A percentile compares a stretch with the other conserved stretches of the same genome.
Conservation (phyloP, 2,113 vertebrate genomes). For the Eulemur macaco region DNA sequence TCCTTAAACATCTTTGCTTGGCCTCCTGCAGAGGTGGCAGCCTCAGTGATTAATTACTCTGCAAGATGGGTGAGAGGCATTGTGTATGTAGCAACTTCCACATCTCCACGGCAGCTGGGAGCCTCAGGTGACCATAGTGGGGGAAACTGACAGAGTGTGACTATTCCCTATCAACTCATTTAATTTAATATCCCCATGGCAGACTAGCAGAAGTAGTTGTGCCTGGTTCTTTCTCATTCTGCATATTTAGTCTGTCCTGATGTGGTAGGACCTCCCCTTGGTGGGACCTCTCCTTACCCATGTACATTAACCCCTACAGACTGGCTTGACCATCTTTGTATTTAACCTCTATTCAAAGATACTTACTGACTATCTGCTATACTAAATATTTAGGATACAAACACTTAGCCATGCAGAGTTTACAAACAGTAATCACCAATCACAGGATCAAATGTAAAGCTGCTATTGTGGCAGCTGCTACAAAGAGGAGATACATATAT, state of each 20-base stretch:
- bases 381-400: background rate
- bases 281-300: background rate
- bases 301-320: background rate
- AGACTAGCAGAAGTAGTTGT: background rate
- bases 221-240: background rate
- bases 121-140: background rate
- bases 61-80: background rate
- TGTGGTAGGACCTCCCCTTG: background rate
- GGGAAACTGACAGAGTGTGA: background rate
- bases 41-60: background rate
- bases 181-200: background rate
- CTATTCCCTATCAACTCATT: background rate
- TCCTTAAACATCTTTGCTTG: background rate
- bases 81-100: background rate
- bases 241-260: background rate
- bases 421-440: background rate
- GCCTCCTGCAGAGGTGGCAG: background rate
- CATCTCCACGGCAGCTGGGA: background rate
- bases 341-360: background rate
- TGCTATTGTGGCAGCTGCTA: background rate
- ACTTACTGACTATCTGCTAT: background rate
- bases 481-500: background rate
- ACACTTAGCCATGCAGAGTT: background rate
- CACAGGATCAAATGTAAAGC: background rate
- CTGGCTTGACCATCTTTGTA: background rate